Percentiles rank a stretch among this genome's conserved stretches.
These are phyloP conservation scores for Platichthys flesus DNA, from an alignment of 2,113 vertebrate genomes.

Conservation along the genomic window DNA sequence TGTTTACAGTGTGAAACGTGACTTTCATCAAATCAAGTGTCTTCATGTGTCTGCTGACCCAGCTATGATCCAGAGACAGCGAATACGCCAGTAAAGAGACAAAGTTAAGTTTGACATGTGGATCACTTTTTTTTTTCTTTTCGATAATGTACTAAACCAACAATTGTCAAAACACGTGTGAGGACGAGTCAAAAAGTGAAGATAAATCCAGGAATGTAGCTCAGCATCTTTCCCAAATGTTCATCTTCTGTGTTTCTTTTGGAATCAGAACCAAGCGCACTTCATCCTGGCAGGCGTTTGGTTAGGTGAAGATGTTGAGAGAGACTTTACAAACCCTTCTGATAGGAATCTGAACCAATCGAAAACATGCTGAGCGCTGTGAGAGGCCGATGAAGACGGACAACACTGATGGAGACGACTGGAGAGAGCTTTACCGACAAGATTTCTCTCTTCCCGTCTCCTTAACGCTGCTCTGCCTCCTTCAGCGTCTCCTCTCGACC, in stretches of 20 bases:
- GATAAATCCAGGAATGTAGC: neutral
- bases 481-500: slow-evolving; percentile 7
- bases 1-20: neutral
- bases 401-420: slow-evolving; percentile 9
- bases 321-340: neutral
- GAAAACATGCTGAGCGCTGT: neutral
- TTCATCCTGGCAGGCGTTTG: neutral
- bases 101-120: too few species aligned
- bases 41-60: too few species aligned
- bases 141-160: too few species aligned
- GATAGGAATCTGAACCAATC: neutral
- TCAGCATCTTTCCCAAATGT: neutral
- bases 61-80: too few species aligned
- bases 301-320: neutral
- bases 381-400: slow-evolving; percentile 13
- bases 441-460: slow-evolving; percentile 17
- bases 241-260: neutral
- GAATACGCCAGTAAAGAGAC: too few species aligned
- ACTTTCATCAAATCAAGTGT: too few species aligned
- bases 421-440: slow-evolving; percentile 14
- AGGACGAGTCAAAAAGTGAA: neutral
- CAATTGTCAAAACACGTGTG: neutral
- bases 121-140: too few species aligned
- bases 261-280: neutral
- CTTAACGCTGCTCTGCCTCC: slow-evolving; percentile 5